These are phyloP conservation scores for Dynastes grantii DNA, from an alignment of 2,888 invertebrate genomes.

Conservation along the genomic window DNA sequence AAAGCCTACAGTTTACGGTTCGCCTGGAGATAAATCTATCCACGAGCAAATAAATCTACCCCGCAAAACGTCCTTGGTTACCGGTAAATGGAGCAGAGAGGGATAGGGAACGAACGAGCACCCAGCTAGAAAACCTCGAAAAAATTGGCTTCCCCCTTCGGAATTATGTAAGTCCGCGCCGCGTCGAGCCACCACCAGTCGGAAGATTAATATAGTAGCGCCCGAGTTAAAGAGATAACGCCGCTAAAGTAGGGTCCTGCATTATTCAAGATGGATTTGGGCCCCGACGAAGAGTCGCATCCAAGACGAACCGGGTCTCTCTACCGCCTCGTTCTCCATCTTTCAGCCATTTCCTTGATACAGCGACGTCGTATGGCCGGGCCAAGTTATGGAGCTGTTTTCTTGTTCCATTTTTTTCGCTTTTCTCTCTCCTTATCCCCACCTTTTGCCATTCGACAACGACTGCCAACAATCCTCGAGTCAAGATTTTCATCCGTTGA, in stretches of 20 bases:
- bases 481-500: conserved; percentile 61
- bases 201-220: conserved; percentile 60
- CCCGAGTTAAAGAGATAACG: conserved; percentile 59
- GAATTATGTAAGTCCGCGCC: conserved; percentile 57
- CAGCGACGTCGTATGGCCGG: background rate
- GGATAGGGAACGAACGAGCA: background rate
- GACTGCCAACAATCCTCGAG: background rate
- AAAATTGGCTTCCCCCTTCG: conserved; percentile 53
- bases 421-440: background rate
- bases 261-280: conserved; percentile 57
- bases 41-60: conserved; percentile 9
- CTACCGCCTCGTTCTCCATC: background rate
- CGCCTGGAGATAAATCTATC: background rate
- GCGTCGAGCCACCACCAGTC: conserved; percentile 49
- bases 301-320: background rate
- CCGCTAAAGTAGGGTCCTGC: conserved; percentile 57
- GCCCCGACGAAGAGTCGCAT: conserved; percentile 10
- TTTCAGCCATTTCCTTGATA: background rate
- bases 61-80: conserved; percentile 4
- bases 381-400: background rate
- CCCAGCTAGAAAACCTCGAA: conserved; percentile 45
- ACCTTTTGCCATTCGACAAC: too few species aligned
- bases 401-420: background rate
- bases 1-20: background rate
- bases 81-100: background rate